phyloP scores from a whole-genome alignment of 2,113 vertebrate genomes.

The Tetrax tetrax region DNA sequence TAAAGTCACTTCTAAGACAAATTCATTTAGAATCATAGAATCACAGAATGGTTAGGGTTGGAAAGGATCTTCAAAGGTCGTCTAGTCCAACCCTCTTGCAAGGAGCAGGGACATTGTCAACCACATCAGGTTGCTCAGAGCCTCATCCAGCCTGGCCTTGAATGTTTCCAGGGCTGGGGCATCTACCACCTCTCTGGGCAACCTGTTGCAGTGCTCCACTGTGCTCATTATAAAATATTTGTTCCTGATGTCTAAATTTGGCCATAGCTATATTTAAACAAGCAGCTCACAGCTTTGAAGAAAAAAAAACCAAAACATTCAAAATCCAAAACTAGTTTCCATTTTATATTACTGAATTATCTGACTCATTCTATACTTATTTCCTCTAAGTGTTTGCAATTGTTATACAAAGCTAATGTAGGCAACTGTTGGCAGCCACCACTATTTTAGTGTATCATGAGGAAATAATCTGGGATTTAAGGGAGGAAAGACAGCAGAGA shows the following conservation, averaged over 20 bases:
- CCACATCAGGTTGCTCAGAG: no score
- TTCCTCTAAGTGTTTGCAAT: background rate
- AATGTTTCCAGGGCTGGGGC: no score
- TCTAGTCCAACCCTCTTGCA: no score
- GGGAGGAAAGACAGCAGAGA: background rate
- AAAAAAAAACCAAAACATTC: background rate
- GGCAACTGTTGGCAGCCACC: background rate
- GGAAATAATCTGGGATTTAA: background rate
- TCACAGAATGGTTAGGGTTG: no score
- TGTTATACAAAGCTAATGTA: background rate
- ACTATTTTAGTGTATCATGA: background rate
- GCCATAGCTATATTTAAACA: background rate
- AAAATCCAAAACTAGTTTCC: background rate
- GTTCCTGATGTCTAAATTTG: background rate
- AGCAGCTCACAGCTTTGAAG: background rate
- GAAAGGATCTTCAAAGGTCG: no score
- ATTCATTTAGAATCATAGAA: background rate
- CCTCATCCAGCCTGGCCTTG: no score
- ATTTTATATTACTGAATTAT: background rate
- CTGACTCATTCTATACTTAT: background rate
- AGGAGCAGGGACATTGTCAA: no score
- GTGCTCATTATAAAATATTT: no score
- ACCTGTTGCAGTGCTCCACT: no score
- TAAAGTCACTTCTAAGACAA: background rate
- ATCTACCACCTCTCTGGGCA: no score